These are phyloP conservation scores for Morbakka virulenta DNA, from an alignment of 30 jellyfish, hydroid and myxozoan genomes.

Conservation along the genomic window DNA sequence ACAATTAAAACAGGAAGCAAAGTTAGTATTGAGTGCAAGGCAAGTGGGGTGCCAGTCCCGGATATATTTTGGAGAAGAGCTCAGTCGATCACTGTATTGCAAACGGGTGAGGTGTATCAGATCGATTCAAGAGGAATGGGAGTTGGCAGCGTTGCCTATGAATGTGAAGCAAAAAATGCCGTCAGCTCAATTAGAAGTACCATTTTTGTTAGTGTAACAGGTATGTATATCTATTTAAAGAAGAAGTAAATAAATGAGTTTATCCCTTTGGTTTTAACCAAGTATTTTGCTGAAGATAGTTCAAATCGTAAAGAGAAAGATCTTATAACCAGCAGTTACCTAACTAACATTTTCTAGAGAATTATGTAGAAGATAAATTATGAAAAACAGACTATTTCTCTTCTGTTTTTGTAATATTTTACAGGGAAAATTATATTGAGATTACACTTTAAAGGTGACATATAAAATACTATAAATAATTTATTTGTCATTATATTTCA, in stretches of 20 bases:
- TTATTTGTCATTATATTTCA: too few species aligned
- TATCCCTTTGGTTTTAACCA: not conserved
- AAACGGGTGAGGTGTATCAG: not conserved
- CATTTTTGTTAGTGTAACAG: not conserved
- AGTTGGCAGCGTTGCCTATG: slow-evolving; percentile 5
- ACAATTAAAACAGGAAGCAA: not conserved
- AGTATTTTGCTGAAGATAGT: too few species aligned
- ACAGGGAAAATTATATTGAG: too few species aligned
- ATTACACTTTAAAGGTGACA: too few species aligned
- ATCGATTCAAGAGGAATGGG: slow-evolving; percentile 10
- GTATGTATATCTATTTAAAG: not conserved
- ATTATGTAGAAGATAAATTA: too few species aligned
- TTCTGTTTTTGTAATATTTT: too few species aligned
- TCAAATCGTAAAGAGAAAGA: too few species aligned
- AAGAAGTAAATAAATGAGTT: too few species aligned
- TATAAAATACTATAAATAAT: too few species aligned
- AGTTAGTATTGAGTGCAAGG: not conserved
- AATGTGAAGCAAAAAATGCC: not conserved
- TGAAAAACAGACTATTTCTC: too few species aligned
- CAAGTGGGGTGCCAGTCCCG: slow-evolving; percentile 5
- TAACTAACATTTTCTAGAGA: too few species aligned
- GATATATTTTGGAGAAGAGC: not conserved
- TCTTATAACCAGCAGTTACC: too few species aligned
- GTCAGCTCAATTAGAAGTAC: not conserved
- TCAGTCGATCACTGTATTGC: not conserved